Conservation (phyloP, 2,797 vertebrate genomes). For the Lutjanus argentimaculatus region DNA sequence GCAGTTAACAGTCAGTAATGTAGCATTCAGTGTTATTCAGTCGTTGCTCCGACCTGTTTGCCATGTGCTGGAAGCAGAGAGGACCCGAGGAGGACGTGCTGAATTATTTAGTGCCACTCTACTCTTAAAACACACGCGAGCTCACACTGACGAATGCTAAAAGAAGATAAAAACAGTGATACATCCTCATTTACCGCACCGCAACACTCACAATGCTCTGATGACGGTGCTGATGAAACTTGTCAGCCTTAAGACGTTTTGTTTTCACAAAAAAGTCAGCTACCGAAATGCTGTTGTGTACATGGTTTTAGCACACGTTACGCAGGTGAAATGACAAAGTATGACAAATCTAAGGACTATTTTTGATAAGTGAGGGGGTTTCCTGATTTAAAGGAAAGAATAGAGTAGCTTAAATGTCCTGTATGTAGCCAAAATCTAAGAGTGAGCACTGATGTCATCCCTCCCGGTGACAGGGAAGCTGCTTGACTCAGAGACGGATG, state of each 20-base stretch:
- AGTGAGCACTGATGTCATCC: conserved; percentile 71
- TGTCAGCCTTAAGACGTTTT: background rate
- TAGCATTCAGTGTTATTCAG: conserved; percentile 32
- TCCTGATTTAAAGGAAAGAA: background rate
- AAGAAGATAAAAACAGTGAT: conserved; percentile 3
- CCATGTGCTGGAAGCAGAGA: conserved; percentile 54
- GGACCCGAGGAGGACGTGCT: conserved; percentile 51
- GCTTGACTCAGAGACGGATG: conserved; percentile 64
- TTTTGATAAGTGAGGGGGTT: background rate
- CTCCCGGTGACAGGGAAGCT: conserved; percentile 48
- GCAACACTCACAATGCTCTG: background rate
- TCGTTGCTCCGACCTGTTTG: conserved; percentile 33
- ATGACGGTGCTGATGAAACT: background rate
- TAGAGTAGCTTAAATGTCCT: background rate
- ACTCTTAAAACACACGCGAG: conserved; percentile 62
- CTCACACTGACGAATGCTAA: conserved; percentile 11
- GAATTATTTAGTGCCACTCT: conserved; percentile 81
- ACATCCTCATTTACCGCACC: conserved; percentile 7
- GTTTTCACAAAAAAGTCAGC: background rate
- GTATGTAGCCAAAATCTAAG: conserved; percentile 13
- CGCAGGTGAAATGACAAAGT: background rate
- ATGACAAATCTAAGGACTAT: background rate
- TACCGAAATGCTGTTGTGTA: background rate
- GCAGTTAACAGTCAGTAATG: background rate
- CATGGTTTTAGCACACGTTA: background rate